Evolutionary conservation across 2,797 vertebrate species (phyloP).

Genomic region (Vireo griseus): DNA sequence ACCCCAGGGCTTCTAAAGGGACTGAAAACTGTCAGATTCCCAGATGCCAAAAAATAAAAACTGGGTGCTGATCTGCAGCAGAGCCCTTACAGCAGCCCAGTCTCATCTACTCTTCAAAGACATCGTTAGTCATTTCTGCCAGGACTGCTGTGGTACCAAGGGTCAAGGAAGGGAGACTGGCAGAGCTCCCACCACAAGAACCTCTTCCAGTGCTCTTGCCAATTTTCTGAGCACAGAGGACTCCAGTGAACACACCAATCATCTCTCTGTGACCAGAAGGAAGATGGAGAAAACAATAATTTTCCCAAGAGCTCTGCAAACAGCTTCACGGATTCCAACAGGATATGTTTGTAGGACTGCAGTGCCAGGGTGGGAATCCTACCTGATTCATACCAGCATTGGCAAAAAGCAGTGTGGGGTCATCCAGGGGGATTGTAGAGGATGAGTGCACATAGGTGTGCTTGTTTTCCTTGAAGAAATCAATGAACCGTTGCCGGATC

Average conservation of each 20-base stretch:
- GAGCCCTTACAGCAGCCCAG: background rate
- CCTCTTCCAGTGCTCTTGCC: background rate
- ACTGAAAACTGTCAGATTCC: background rate
- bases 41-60: background rate
- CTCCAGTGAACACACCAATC: background rate
- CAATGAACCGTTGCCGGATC: constrained; percentile 93
- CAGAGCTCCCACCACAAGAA: background rate
- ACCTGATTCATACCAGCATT: constrained; percentile 99
- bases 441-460: constrained; percentile 96
- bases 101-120: background rate
- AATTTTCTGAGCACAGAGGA: background rate
- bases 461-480: constrained; percentile 87
- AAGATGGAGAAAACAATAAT: background rate
- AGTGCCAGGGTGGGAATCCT: background rate
- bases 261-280: background rate
- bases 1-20: background rate
- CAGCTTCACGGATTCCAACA: background rate
- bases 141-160: background rate
- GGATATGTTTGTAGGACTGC: accelerated
- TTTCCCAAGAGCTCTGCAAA: background rate
- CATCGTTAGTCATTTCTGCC: background rate
- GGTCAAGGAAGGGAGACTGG: background rate
- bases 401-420: constrained; percentile 95
- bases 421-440: constrained; percentile 89
- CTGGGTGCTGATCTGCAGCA: background rate